Percentiles rank a stretch among this genome's conserved stretches.
Conservation (phyloP, 2,113 vertebrate species). For the Nesogale talazaci region DNA sequence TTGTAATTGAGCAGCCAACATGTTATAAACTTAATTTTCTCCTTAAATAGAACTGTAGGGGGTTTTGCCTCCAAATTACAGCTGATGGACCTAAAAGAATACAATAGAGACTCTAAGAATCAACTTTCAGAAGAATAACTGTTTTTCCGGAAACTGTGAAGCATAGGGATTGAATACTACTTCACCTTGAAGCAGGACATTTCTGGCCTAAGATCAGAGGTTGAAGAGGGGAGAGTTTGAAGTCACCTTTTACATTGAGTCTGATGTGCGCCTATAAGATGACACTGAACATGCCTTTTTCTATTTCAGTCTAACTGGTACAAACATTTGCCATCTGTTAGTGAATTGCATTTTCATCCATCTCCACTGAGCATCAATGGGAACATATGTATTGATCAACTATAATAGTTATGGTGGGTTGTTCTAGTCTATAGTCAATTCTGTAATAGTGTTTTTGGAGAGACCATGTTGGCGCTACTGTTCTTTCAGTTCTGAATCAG, state of each 20-base stretch:
- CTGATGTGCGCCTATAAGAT: not conserved
- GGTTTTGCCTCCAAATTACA: not conserved
- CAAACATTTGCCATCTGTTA: constrained; percentile 19
- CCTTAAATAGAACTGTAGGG: constrained; percentile 25
- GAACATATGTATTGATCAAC: not conserved
- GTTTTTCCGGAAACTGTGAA: not conserved
- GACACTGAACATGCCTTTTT: not conserved
- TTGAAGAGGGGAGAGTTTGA: constrained; percentile 4
- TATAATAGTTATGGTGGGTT: not conserved
- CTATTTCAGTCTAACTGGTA: not conserved
- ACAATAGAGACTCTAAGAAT: not conserved
- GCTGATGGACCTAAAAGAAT: constrained; percentile 7
- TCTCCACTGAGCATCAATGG: constrained; percentile 27
- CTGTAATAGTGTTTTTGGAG: constrained; percentile 28
- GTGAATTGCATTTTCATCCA: constrained; percentile 35
- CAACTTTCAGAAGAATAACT: not conserved
- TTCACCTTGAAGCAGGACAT: constrained; percentile 23
- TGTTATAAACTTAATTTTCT: constrained; percentile 21
- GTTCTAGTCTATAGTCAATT: constrained; percentile 43
- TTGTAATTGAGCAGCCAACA: not conserved
- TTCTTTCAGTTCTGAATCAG: constrained; percentile 52
- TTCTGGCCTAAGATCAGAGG: constrained; percentile 2
- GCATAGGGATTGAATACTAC: not conserved
- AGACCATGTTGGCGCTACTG: constrained; percentile 61
- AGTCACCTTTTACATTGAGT: not conserved